These are phyloP conservation scores for Rhyzopertha dominica DNA, from an alignment of 1,140 invertebrate genomes.

Conservation along the genomic window DNA sequence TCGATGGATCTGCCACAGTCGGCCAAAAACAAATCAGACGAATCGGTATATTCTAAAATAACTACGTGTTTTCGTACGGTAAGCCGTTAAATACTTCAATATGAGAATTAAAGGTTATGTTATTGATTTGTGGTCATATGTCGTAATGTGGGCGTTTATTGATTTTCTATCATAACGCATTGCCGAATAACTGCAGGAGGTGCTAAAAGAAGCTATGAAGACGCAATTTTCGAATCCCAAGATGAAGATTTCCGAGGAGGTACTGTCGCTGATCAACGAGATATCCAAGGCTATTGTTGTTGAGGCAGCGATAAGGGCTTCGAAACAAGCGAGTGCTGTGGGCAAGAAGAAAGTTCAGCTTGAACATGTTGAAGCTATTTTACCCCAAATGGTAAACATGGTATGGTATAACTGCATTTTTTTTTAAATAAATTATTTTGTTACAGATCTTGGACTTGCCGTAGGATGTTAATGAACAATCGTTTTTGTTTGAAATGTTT, in stretches of 20 bases:
- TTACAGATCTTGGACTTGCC: neutral
- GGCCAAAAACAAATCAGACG: too few species aligned
- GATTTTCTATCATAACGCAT: too few species aligned
- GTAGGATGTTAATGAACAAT: too few species aligned
- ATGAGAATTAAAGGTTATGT: too few species aligned
- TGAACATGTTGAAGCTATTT: constrained; percentile 31
- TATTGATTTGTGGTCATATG: too few species aligned
- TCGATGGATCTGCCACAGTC: too few species aligned
- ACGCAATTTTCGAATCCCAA: constrained; percentile 39
- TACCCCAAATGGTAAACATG: constrained; percentile 32
- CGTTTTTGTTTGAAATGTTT: too few species aligned
- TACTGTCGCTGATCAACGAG: constrained; percentile 44
- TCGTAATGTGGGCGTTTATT: too few species aligned
- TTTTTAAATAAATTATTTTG: constrained; percentile 17
- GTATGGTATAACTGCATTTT: constrained; percentile 32
- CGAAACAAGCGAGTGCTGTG: constrained; percentile 46
- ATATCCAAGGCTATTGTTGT: constrained; percentile 48
- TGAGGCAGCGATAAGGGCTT: constrained; percentile 48
- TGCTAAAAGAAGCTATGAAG: constrained; percentile 42
- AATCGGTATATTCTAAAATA: too few species aligned
- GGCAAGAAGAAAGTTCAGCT: constrained; percentile 31
- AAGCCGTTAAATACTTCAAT: too few species aligned
- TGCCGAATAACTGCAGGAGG: too few species aligned
- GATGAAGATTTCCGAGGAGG: constrained; percentile 41
- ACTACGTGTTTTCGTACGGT: too few species aligned